Evolutionary conservation across 2,888 invertebrate species (phyloP).

Genomic region (Malachius bipustulatus): DNA sequence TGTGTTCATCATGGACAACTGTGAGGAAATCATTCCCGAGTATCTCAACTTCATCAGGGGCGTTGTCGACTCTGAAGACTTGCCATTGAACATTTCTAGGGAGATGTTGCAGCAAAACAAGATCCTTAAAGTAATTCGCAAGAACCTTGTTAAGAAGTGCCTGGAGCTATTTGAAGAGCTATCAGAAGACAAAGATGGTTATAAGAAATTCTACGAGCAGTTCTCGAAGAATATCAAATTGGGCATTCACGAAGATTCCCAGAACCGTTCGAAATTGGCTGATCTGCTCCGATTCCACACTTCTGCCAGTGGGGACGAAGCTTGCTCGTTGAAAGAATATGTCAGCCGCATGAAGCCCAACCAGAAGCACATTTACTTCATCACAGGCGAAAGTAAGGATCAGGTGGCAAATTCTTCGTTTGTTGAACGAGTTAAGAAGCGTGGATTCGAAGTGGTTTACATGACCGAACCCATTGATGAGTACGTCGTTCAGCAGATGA

Average conservation of each 20-base stretch:
- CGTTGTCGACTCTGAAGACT: constrained; percentile 97
- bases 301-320: constrained; percentile 89
- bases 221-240: constrained; percentile 96
- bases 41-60: constrained; percentile 94
- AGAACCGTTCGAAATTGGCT: constrained; percentile 82
- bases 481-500: constrained; percentile 96
- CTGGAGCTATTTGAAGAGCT: constrained; percentile 93
- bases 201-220: constrained; percentile 97
- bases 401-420: constrained; percentile 94
- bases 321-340: constrained; percentile 89
- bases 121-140: constrained; percentile 96
- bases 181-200: constrained; percentile 92
- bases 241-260: constrained; percentile 94
- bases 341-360: constrained; percentile 96
- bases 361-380: constrained; percentile 97
- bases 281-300: constrained; percentile 88
- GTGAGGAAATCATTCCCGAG: constrained; percentile 98
- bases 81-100: constrained; percentile 96
- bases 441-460: constrained; percentile 96
- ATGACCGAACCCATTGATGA: constrained; percentile 99
- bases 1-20: constrained; percentile 99
- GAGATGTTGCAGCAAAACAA: constrained; percentile 99
- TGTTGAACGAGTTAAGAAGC: constrained; percentile 94
- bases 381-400: constrained; percentile 90
- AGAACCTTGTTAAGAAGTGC: constrained; percentile 98